Evolutionary conservation across 2,797 vertebrate species (phyloP).

Genomic region (Cirrhinus mrigala): DNA sequence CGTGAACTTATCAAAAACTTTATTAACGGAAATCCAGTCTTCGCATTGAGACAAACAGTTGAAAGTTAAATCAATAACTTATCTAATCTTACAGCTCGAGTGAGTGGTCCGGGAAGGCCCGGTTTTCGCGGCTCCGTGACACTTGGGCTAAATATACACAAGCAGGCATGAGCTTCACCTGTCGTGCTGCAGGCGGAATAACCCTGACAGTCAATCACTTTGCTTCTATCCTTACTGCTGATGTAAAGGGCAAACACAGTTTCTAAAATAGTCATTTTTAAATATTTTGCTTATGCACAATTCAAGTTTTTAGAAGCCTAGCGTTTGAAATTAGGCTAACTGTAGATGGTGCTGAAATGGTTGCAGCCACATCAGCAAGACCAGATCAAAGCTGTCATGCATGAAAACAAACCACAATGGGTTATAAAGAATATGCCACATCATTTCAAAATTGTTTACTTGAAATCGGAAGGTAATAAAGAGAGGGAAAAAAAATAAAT

Average conservation of each 20-base stretch:
- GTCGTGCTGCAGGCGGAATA: conserved; percentile 22
- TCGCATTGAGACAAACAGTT: not conserved
- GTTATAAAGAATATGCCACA: not conserved
- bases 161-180: conserved; percentile 37
- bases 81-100: not conserved
- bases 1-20: not conserved
- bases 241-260: not conserved
- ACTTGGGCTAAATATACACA: conserved; percentile 49
- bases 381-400: not conserved
- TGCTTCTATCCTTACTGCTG: not conserved
- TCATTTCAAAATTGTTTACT: not conserved
- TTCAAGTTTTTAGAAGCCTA: not conserved
- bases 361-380: not conserved
- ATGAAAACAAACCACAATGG: not conserved
- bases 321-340: not conserved
- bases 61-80: not conserved
- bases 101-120: not conserved
- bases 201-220: not conserved
- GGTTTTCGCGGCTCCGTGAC: conserved; percentile 3
- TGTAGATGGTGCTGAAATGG: not conserved
- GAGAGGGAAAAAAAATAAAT: not conserved
- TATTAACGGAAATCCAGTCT: not conserved
- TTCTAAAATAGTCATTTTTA: not conserved
- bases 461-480: not conserved
- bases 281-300: not conserved